Base-by-base conservation (phyloP, 2,888 invertebrate genomes). In the Pterostichus madidus region DNA sequence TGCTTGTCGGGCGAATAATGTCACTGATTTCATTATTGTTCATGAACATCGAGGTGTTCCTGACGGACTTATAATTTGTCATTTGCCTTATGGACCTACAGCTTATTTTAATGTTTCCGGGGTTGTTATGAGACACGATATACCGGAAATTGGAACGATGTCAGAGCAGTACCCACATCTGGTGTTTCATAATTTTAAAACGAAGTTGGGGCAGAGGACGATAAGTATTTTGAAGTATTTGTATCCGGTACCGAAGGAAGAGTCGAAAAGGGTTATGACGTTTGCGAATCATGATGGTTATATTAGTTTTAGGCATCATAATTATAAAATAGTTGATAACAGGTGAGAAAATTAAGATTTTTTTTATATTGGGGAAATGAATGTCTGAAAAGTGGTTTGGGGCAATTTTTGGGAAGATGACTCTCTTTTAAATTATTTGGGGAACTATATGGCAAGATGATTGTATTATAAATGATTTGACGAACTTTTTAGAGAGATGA, bases 251-350 rank as follows among this genome's bases (percentile, higher is more conserved):
- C 99, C 99, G 0, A 99, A 99, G 88, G 94, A 96, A 80, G 98
- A 98, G 85, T 97, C 98, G 6, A 97, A 96, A 88, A 91, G 99
- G 85, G 93, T 97, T 0, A 95, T 99, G 35, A 97, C 98, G 0
- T 99, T 99, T 89, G 96, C 98, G 0, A 99, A 99, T 91, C 95
- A 98, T 86, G 97, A 99, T 87, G 99, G 99, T 90, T 98, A 96
- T 87, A 95, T 99, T 83, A 95, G 96, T 84, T 99, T 99, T 88
- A 93, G 99, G 77, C 99, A 99, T 90, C 99, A 99, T 88, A 96
- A 94, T 0, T 98, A 95, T 88, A 97, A 94, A 89, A 97, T 94
- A 90, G 93, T 94, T 84, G 93, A 93, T 80, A 92, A 71, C 90
- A 90, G 85, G 91, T 90, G 86, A 85, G 86, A 24, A 24, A 24